A percentile compares a stretch with the other conserved stretches of the same genome.
phyloP scores from a whole-genome alignment of 2,113 vertebrate species.

The Muntiacus muntjak region DNA sequence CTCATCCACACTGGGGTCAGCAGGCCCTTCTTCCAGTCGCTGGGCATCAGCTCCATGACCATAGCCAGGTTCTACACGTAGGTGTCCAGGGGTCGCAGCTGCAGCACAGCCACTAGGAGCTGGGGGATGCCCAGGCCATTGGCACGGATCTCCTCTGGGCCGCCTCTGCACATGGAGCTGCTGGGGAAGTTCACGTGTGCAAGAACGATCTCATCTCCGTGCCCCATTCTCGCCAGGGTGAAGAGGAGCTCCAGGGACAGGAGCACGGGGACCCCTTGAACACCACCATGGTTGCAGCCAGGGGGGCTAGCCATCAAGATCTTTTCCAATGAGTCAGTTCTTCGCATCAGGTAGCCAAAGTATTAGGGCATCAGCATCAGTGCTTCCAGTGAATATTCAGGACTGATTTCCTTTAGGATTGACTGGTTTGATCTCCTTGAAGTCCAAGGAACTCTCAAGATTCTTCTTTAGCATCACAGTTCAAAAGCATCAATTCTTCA shows the following conservation, averaged over 20 bases:
- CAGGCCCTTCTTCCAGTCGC: constrained; percentile 76
- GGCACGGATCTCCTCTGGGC: constrained; percentile 42
- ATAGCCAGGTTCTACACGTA: constrained; percentile 63
- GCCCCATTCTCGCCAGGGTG: constrained; percentile 63
- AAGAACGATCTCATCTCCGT: constrained; percentile 66
- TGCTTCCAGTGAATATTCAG: not conserved
- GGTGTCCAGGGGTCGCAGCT: constrained; percentile 83
- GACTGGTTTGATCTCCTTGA: not conserved
- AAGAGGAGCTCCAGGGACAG: constrained; percentile 66
- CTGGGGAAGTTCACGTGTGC: constrained; percentile 69
- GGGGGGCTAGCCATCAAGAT: not conserved
- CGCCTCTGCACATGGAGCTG: constrained; percentile 47
- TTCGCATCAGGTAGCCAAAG: not conserved
- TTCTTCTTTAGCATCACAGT: not conserved
- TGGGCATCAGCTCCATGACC: constrained; percentile 85
- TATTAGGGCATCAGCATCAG: not conserved
- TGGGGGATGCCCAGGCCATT: constrained; percentile 79
- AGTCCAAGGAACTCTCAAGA: not conserved
- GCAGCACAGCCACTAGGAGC: constrained; percentile 83
- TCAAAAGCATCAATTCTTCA: not conserved
- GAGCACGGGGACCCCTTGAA: constrained; percentile 56
- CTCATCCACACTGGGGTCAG: constrained; percentile 80
- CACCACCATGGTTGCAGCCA: constrained; percentile 11
- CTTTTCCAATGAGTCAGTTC: not conserved
- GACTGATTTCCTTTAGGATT: not conserved